Percentiles rank a stretch among this genome's conserved stretches.
These are phyloP conservation scores for Pituophis catenifer DNA, from an alignment of 2,113 vertebrate genomes.

Conservation along the genomic window DNA sequence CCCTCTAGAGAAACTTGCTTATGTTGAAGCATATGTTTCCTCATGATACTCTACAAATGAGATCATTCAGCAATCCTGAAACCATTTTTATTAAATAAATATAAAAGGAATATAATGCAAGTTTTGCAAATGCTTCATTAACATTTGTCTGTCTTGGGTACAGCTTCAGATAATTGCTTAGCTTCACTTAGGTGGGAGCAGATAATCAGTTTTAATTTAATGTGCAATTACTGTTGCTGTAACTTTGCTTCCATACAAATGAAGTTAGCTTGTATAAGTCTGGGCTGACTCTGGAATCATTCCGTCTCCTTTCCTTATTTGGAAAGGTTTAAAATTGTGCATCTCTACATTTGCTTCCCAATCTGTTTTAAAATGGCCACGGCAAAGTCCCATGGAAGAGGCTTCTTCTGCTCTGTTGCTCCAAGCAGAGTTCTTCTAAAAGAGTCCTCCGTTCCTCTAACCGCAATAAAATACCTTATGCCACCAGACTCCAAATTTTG, in stretches of 20 bases:
- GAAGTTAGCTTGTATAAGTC: conserved; percentile 22
- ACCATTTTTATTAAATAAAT: conserved; percentile 31
- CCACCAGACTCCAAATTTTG: too few relatives aligned
- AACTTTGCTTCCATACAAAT: conserved; percentile 32
- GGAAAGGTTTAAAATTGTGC: conserved; percentile 40
- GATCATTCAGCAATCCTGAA: conserved; percentile 32
- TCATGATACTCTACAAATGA: conserved; percentile 43
- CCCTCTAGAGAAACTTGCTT: conserved; percentile 26
- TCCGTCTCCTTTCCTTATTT: conserved; percentile 19
- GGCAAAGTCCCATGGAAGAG: background rate
- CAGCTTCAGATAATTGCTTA: conserved; percentile 5
- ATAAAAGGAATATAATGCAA: conserved; percentile 14
- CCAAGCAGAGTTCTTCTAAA: background rate
- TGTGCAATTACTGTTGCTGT: conserved; percentile 38
- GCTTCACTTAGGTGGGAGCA: conserved; percentile 4
- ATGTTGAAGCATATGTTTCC: conserved; percentile 7
- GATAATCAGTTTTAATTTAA: conserved; percentile 39
- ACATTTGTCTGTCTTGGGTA: background rate
- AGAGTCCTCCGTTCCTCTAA: too few relatives aligned
- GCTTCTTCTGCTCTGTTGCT: background rate
- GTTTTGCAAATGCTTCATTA: background rate
- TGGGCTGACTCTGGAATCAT: conserved; percentile 23
- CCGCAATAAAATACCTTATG: too few relatives aligned
- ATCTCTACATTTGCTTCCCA: background rate
- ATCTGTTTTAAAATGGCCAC: background rate